A percentile compares a stretch with the other conserved stretches of the same genome.
These are phyloP conservation scores for Eptesicus fuscus DNA, from an alignment of 2,113 vertebrate genomes.

Conservation along the genomic window DNA sequence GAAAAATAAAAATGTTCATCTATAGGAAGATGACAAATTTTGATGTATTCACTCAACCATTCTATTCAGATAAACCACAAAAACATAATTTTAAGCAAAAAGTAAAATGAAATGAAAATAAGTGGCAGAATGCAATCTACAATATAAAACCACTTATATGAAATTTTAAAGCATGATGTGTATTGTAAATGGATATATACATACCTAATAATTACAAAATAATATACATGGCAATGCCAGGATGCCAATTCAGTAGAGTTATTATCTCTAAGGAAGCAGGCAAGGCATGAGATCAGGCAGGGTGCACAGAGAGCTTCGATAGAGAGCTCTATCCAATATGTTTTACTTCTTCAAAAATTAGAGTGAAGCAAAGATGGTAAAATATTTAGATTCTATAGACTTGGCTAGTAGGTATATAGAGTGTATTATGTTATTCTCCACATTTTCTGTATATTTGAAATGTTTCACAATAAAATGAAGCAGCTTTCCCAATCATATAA, in stretches of 20 bases:
- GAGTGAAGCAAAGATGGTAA: neutral
- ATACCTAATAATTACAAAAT: neutral
- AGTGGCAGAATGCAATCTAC: neutral
- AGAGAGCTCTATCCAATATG: neutral
- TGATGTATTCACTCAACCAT: neutral
- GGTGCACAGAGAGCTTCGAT: neutral
- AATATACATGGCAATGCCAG: neutral
- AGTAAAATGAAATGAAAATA: conserved; percentile 8
- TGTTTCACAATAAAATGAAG: conserved; percentile 28
- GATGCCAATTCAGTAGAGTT: neutral
- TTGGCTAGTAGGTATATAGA: neutral
- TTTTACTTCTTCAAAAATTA: neutral
- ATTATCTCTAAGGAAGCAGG: neutral
- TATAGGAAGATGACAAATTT: neutral
- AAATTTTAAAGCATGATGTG: neutral
- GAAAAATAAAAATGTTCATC: neutral
- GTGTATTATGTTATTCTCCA: neutral
- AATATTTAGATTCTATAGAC: neutral
- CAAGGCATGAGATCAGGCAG: neutral
- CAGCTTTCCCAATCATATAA: neutral
- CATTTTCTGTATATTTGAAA: conserved; percentile 17
- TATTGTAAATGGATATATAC: neutral
- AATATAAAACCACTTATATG: neutral
- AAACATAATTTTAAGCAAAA: neutral
- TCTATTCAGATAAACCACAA: neutral